phyloP scores from a whole-genome alignment of 92 coral and sea anemone genomes.

The Phenganax stokvisi region DNA sequence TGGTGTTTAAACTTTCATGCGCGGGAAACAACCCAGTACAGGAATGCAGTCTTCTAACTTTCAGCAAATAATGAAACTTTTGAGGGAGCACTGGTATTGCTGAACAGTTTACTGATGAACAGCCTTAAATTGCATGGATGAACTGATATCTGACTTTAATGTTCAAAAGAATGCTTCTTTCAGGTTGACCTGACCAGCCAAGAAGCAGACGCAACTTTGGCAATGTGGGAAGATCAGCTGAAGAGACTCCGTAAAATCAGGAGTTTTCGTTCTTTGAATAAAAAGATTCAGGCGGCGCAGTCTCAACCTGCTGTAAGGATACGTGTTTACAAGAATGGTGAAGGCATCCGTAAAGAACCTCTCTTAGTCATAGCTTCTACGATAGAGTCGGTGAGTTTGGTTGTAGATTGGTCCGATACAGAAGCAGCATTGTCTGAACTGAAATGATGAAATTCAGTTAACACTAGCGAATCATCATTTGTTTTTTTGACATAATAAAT shows the following conservation, averaged over 20 bases:
- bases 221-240: constrained; percentile 89
- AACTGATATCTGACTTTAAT: not conserved
- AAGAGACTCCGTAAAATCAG: constrained; percentile 73
- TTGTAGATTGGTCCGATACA: not conserved
- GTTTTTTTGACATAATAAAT: too few species aligned
- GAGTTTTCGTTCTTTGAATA: constrained; percentile 76
- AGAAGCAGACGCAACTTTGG: constrained; percentile 89
- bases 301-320: constrained; percentile 87
- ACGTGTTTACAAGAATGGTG: constrained; percentile 80
- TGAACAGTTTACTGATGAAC: too few species aligned
- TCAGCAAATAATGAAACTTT: too few species aligned
- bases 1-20: too few species aligned
- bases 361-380: constrained; percentile 74
- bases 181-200: constrained; percentile 84
- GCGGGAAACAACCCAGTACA: too few species aligned
- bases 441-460: too few species aligned
- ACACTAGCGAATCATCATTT: too few species aligned
- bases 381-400: constrained; percentile 69
- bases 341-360: constrained; percentile 69
- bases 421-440: too few species aligned
- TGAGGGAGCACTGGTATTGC: too few species aligned
- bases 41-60: too few species aligned
- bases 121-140: not conserved
- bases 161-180: not conserved
- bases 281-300: constrained; percentile 82